A percentile compares a stretch with the other conserved stretches of the same genome.
These are phyloP conservation scores for Melanotaenia boesemani DNA, from an alignment of 2,797 vertebrate species.

Conservation along the genomic window DNA sequence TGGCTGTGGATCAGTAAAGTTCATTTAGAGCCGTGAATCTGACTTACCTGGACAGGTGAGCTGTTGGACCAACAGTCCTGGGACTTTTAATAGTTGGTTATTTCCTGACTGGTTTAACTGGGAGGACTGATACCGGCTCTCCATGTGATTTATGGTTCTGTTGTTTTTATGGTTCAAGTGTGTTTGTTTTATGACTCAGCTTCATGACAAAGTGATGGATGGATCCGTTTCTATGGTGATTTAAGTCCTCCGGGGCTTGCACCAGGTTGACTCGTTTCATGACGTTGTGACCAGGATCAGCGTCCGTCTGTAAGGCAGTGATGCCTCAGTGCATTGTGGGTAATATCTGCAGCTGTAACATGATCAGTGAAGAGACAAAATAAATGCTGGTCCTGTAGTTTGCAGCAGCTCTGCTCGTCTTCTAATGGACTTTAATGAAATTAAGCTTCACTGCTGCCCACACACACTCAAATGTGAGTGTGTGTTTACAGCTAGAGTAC, in stretches of 20 bases:
- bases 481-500: too few relatives aligned
- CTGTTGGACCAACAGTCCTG: too few relatives aligned
- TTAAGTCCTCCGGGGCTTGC: conserved; percentile 35
- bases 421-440: too few relatives aligned
- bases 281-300: background rate
- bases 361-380: background rate
- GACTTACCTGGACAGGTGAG: background rate
- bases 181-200: conserved; percentile 50
- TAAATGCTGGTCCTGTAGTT: conserved; percentile 1
- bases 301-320: background rate
- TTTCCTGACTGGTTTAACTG: too few relatives aligned
- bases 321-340: conserved; percentile 31
- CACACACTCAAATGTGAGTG: too few relatives aligned
- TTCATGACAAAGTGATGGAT: conserved; percentile 22
- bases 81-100: too few relatives aligned
- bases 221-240: conserved; percentile 60
- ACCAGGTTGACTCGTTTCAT: background rate
- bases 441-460: too few relatives aligned
- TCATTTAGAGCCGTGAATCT: too few relatives aligned
- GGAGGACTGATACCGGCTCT: too few relatives aligned
- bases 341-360: conserved; percentile 34
- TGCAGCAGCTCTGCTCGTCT: too few relatives aligned
- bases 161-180: conserved; percentile 46
- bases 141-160: conserved; percentile 38
- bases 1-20: too few relatives aligned